Conservation (phyloP, 1,140 invertebrate genomes). For the Drosophila albomicans region DNA sequence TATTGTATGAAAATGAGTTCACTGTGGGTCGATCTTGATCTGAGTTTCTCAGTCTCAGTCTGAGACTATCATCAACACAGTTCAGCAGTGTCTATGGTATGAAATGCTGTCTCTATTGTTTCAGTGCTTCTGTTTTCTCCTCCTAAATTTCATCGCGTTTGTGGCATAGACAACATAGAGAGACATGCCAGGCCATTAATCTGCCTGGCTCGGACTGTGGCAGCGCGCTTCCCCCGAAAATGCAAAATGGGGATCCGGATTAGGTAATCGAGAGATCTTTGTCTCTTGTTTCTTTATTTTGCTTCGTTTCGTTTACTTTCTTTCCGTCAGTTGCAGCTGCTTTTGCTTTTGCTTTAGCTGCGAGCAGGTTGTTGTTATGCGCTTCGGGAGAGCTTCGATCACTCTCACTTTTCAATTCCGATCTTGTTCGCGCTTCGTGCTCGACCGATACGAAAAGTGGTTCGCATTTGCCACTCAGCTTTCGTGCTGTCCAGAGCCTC, state of each 20-base stretch:
- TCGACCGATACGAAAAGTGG: constrained; percentile 61
- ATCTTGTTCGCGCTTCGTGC: not conserved
- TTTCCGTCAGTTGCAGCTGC: constrained; percentile 55
- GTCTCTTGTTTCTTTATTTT: constrained; percentile 4
- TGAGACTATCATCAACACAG: not conserved
- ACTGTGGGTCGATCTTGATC: constrained; percentile 32
- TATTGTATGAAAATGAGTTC: constrained; percentile 39
- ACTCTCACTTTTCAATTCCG: constrained; percentile 42
- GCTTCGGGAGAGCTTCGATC: constrained; percentile 6
- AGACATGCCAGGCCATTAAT: constrained; percentile 67
- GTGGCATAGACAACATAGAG: constrained; percentile 34
- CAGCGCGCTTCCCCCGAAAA: constrained; percentile 18
- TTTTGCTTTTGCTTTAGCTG: too few species aligned
- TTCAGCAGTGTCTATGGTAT: constrained; percentile 7
- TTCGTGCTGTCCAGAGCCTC: constrained; percentile 59
- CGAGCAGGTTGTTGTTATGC: not conserved
- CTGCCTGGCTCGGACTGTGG: constrained; percentile 12
- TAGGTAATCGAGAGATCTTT: constrained; percentile 67
- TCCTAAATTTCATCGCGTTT: constrained; percentile 61
- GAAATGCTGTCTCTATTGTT: constrained; percentile 22
- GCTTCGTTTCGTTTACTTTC: constrained; percentile 58
- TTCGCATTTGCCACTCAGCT: constrained; percentile 61
- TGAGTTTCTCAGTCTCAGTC: not conserved
- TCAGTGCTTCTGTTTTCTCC: constrained; percentile 71
- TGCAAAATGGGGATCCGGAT: constrained; percentile 41